Evolutionary conservation across 2,888 invertebrate genomes (phyloP), one percentile per base, ranked within the genome.

Genomic region (Mesoligia furuncula): DNA sequence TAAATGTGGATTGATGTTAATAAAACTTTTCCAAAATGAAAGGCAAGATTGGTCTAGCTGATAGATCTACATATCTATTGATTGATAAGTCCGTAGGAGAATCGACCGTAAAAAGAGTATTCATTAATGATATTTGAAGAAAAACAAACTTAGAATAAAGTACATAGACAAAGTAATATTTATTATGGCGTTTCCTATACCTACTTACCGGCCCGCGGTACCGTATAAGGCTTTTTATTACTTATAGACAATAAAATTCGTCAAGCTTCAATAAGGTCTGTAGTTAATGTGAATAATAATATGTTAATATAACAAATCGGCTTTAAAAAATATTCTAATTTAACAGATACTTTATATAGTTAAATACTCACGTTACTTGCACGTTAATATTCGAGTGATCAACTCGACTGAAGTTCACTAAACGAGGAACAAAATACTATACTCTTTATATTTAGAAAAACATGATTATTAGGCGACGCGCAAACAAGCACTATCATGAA

Each of bases 401-500:
- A 54, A 78, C 57, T 77, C 13, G 64, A 57, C 75, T 81, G 71
- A 72, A 76, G 36, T 77, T 74, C 79, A 71, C 69, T 73, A 75
- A 75, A 68, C 59, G 59, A 66, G 31, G 70, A 87, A 83, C 78
- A 81, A 81, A 82, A 79, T 73, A 80, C 76, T 73, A 62, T 77
- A 77, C 6, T 73, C 24, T 64, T 79, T 81, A 81, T 71, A 85
- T 89, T 87, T 89, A 91, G 80, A 87, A 90, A 90, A 90, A 90
- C 93, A 93, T 91, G 90, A 90, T 90, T 87, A 86, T 89, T 86
- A 88, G 88, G 85, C 92, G 91, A 91, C 89, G 92, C 90, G 87
- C 93, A 90, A 92, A 92, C 91, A 90, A 91, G 78, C 90, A 95
- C 95, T 93, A 93, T 92, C 90, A 82, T 81, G 82, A 89, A 91